A percentile compares a stretch with the other conserved stretches of the same genome.
Conservation (phyloP, 2,888 invertebrate genomes). For the Ellobium chinense region DNA sequence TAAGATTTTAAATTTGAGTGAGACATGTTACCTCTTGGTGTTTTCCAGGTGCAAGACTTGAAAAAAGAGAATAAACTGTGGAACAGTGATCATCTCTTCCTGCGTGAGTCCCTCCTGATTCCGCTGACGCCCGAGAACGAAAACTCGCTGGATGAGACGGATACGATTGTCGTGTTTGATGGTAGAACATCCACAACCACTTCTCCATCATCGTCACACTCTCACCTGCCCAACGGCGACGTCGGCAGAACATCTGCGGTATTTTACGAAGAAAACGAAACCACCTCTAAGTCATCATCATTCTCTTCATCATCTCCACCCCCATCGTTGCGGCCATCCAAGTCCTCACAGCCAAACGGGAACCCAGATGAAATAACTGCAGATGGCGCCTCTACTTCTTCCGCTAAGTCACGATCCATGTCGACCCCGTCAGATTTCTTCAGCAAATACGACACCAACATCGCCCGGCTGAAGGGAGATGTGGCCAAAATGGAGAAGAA, state of each 20-base stretch:
- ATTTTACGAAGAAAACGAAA: neutral
- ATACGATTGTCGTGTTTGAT: slow-evolving; percentile 37
- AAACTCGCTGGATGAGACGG: slow-evolving; percentile 40
- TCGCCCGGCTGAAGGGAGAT: slow-evolving; percentile 77
- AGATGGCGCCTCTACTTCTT: neutral
- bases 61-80: slow-evolving; percentile 93
- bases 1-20: too few species aligned
- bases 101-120: slow-evolving; percentile 92
- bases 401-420: slow-evolving; percentile 35
- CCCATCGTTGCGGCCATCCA: neutral
- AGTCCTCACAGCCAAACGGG: neutral
- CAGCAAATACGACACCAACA: slow-evolving; percentile 78
- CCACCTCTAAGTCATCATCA: neutral
- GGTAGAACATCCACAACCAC: slow-evolving; percentile 1
- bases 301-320: neutral
- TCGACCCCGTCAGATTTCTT: slow-evolving; percentile 75
- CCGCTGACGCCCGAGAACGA: slow-evolving; percentile 81
- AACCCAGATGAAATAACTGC: neutral
- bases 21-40: too few species aligned
- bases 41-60: slow-evolving; percentile 93
- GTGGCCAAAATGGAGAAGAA: slow-evolving; percentile 74
- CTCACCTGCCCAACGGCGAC: slow-evolving; percentile 23
- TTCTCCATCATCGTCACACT: slow-evolving; percentile 14
- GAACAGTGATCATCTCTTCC: slow-evolving; percentile 95
- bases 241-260: too few species aligned